Evolutionary conservation across 2,888 invertebrate genomes (phyloP).

Genomic region (Criorhina ranunculi): DNA sequence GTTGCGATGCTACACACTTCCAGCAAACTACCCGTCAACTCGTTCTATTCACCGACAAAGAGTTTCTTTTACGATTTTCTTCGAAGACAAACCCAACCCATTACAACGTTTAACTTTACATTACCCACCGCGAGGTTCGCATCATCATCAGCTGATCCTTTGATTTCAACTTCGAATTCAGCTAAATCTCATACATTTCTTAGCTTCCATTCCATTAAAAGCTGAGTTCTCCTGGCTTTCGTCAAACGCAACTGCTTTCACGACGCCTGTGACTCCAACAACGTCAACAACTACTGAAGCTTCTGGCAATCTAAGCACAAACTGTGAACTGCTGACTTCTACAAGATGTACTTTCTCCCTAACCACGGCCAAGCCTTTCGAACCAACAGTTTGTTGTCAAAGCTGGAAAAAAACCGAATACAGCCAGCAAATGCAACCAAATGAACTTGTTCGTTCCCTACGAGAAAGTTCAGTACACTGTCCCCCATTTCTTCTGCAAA

Average conservation of each 20-base stretch:
- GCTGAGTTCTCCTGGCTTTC: conserved; percentile 55
- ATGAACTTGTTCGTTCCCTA: conserved; percentile 61
- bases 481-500: too few relatives aligned
- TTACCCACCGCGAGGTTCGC: background rate
- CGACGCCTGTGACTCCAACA: conserved; percentile 1
- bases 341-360: conserved; percentile 75
- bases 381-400: conserved; percentile 34
- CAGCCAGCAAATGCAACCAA: conserved; percentile 48
- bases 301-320: conserved; percentile 28
- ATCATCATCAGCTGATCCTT: conserved; percentile 32
- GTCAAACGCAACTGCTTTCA: conserved; percentile 21
- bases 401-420: conserved; percentile 15
- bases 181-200: conserved; percentile 34
- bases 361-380: conserved; percentile 65
- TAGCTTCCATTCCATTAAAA: conserved; percentile 49
- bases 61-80: conserved; percentile 54
- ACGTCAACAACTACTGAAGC: conserved; percentile 15
- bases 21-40: conserved; percentile 6
- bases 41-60: conserved; percentile 57
- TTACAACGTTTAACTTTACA: conserved; percentile 17
- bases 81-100: conserved; percentile 27
- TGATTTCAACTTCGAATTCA: conserved; percentile 37
- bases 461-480: conserved; percentile 68
- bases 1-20: background rate
- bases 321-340: conserved; percentile 45